These are phyloP conservation scores for Macheiramphus alcinus DNA, from an alignment of 2,113 vertebrate genomes.

Conservation along the genomic window DNA sequence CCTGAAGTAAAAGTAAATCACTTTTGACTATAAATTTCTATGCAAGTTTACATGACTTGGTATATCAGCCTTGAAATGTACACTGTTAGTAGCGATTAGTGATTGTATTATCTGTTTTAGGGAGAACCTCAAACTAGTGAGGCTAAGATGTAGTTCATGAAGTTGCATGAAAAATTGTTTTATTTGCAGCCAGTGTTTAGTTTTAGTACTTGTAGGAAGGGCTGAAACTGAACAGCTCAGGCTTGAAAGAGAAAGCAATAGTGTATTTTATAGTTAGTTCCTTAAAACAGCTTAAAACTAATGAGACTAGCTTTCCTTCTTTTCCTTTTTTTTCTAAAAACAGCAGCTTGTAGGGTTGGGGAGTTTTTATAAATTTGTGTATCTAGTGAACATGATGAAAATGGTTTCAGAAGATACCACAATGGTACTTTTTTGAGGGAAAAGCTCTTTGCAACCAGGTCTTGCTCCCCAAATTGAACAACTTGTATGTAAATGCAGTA, in stretches of 20 bases:
- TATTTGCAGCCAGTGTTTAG: background rate
- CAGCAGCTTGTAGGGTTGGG: background rate
- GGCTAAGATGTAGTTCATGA: background rate
- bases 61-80: rapidly evolving
- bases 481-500: background rate
- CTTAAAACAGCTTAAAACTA: background rate
- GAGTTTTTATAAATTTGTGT: background rate
- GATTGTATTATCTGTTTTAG: background rate
- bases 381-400: background rate
- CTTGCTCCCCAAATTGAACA: background rate
- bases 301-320: background rate
- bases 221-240: background rate
- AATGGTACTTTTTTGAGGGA: background rate
- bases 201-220: background rate
- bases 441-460: background rate
- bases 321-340: background rate
- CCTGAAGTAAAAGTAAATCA: background rate
- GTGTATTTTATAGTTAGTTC: background rate
- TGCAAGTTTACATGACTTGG: background rate
- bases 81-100: background rate
- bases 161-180: background rate
- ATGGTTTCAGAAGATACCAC: background rate
- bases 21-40: background rate
- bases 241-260: background rate
- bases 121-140: background rate